Evolutionary conservation across 2,888 invertebrate genomes (phyloP).

Genomic region (Abrostola tripartita): DNA sequence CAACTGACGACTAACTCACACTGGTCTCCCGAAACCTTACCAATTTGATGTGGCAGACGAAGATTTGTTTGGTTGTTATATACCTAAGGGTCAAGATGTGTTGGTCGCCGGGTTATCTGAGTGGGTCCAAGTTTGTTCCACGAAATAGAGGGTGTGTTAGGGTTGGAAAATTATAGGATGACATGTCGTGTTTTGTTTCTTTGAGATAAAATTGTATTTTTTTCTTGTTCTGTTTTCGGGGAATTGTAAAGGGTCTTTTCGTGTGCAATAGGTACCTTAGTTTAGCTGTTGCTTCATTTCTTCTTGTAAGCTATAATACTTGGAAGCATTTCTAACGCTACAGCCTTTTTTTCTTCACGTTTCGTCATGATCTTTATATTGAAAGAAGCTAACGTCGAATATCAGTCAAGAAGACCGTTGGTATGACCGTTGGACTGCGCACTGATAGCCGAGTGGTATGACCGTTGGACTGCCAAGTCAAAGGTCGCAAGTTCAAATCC

Average conservation of each 20-base stretch:
- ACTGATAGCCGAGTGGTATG: no score
- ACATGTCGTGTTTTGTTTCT: slow-evolving; percentile 52
- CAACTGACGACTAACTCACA: slow-evolving; percentile 17
- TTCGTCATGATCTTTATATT: no score
- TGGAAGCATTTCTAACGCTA: no score
- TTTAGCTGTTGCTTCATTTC: background rate
- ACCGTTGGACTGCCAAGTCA: no score
- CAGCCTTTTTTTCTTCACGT: no score
- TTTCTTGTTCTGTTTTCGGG: slow-evolving; percentile 23
- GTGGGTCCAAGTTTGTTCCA: slow-evolving; percentile 41
- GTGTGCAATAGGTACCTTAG: background rate
- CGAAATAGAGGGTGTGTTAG: slow-evolving; percentile 47
- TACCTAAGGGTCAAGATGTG: slow-evolving; percentile 24
- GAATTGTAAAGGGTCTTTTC: slow-evolving; percentile 40
- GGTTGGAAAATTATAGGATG: slow-evolving; percentile 54
- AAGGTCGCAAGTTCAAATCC: no score
- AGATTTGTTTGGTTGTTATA: slow-evolving; percentile 8
- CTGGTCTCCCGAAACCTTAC: slow-evolving; percentile 14
- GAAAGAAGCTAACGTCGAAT: no score
- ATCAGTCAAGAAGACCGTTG: no score
- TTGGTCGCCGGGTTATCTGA: slow-evolving; percentile 41
- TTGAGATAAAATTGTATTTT: slow-evolving; percentile 47
- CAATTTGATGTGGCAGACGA: background rate
- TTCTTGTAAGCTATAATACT: no score
- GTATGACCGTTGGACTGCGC: no score